Evolutionary conservation across 1,140 invertebrate species (phyloP).

Genomic region (Heliothis subflexa): DNA sequence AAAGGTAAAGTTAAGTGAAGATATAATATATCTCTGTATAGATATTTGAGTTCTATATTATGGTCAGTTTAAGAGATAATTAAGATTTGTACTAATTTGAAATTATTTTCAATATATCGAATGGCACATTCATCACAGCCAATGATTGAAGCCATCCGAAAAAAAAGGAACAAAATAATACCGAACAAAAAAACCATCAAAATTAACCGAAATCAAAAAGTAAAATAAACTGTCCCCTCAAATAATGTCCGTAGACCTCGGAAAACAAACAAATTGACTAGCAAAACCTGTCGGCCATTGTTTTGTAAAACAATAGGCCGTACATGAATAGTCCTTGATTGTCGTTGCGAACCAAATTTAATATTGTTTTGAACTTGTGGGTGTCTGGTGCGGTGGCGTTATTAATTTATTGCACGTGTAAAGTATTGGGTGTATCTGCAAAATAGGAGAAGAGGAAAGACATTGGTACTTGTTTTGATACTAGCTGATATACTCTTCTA

Average conservation of each 20-base stretch:
- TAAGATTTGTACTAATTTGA: too few species aligned
- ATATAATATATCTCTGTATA: too few species aligned
- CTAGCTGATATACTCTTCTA: too few species aligned
- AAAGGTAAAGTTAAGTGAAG: too few species aligned
- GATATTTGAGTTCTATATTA: too few species aligned
- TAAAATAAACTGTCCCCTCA: constrained; percentile 24
- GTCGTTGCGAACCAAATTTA: constrained; percentile 44
- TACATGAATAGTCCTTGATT: constrained; percentile 50
- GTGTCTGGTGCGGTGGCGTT: neutral
- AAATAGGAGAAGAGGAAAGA: neutral
- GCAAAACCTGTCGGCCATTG: constrained; percentile 45
- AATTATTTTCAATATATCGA: too few species aligned
- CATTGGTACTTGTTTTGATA: too few species aligned
- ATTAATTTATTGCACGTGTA: constrained; percentile 3
- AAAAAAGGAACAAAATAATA: too few species aligned
- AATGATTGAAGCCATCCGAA: too few species aligned
- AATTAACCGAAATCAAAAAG: constrained; percentile 20
- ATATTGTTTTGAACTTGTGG: constrained; percentile 40
- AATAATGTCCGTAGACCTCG: constrained; percentile 33
- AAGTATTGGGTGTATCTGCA: too few species aligned
- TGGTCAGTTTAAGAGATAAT: too few species aligned
- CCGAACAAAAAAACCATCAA: neutral
- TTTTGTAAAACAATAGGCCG: constrained; percentile 41
- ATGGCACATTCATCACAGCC: too few species aligned
- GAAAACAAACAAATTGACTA: constrained; percentile 46